A percentile compares a stretch with the other conserved stretches of the same genome.
These are phyloP conservation scores for Caenorhabditis sp. DNA, from an alignment of 2,888 invertebrate genomes.

Conservation along the genomic window DNA sequence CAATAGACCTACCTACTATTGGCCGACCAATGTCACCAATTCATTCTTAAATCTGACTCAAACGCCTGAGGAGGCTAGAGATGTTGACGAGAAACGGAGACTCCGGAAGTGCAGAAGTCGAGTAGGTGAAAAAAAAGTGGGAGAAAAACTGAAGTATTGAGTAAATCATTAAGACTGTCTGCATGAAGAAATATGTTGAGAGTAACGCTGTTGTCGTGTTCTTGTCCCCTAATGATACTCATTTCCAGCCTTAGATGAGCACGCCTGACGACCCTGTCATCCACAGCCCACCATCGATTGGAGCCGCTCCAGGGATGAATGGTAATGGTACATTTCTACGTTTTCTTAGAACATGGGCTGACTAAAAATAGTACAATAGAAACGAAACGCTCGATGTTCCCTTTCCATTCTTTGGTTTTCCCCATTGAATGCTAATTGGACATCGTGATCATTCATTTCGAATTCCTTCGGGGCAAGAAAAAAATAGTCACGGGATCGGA, in stretches of 20 bases:
- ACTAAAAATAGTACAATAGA: too few species aligned
- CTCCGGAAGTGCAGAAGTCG: constrained; percentile 14
- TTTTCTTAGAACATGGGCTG: too few species aligned
- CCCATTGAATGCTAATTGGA: too few species aligned
- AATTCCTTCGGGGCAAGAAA: too few species aligned
- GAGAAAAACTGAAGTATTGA: not conserved
- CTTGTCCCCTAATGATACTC: constrained; percentile 13
- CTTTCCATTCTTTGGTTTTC: too few species aligned
- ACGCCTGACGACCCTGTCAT: constrained; percentile 77
- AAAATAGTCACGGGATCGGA: too few species aligned
- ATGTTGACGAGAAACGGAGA: constrained; percentile 8
- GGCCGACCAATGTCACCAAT: not conserved
- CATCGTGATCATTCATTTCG: too few species aligned
- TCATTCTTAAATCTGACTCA: not conserved
- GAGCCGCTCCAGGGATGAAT: constrained; percentile 55
- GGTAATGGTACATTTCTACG: too few species aligned
- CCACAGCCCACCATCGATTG: constrained; percentile 73
- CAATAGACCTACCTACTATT: constrained; percentile 6
- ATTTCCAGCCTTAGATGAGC: constrained; percentile 75
- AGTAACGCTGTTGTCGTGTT: too few species aligned
- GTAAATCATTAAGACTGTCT: constrained; percentile 1
- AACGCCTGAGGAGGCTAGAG: not conserved
- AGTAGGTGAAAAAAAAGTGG: constrained; percentile 9
- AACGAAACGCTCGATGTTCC: too few species aligned
- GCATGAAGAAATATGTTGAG: constrained; percentile 16